Base-by-base conservation (phyloP, 1,140 invertebrate species). In the Papilio polytes region DNA sequence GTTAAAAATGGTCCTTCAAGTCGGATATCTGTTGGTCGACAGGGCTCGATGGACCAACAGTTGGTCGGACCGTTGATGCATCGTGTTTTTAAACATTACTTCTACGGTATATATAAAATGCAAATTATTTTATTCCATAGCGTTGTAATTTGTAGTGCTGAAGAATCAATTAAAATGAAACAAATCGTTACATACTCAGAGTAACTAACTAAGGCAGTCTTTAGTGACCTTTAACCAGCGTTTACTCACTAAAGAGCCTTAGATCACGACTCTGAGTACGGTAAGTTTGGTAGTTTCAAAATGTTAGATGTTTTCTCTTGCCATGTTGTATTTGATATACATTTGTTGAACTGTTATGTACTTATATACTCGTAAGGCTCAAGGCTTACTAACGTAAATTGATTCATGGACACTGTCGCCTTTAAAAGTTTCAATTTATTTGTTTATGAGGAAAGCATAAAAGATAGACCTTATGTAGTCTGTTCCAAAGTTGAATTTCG, bases 261-360 rank as follows among this genome's bases (percentile, higher is more conserved):
- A 56, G 18, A 7, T 18, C n/a, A 7, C 7, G 51, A 53, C 15
- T 56, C 53, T 56, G 53, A 8, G 53, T 56, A n/a, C 8, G 51
- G 51, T 13, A 53, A 18, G n/a, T 9, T 6, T 56, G 8, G 53
- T 56, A 20, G 59, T 63, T 63, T 63, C 22, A 63, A 79, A 51
- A 20, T 44, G 59, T 26, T 80, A 15, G 18, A 59, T 80, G 18
- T 18, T 83, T 70, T 82, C 59, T 90, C 89, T 90, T 91, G 90
- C 90, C 90, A 90, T 81, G 81, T 87, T 80, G 74, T 85, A 87
- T 76, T 80, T 85, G 18, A 81, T 92, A 89, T 92, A 90, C 89
- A 88, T 82, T 84, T 88, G 89, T 91, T 91, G 85, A 85, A 70
- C 81, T 86, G 81, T 85, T 87, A 82, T 85, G 86, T 87, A 90